Conservation (phyloP, 2,113 vertebrate species). For the Thymallus thymallus region DNA sequence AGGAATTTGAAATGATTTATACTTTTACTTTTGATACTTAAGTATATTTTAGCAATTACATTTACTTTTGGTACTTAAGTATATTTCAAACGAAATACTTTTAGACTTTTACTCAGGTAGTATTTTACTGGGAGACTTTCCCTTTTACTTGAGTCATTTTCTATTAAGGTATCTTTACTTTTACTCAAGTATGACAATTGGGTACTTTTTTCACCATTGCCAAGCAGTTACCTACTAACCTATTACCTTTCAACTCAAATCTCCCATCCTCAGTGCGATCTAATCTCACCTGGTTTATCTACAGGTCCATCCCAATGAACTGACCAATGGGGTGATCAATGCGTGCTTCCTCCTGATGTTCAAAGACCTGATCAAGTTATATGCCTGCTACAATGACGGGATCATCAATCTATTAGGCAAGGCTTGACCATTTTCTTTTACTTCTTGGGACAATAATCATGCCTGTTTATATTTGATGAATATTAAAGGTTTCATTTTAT, state of each 20-base stretch:
- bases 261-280: neutral
- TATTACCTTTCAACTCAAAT: slow-evolving; percentile 8
- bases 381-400: slow-evolving; percentile 97
- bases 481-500: neutral
- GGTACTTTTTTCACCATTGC: no score
- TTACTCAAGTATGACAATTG: no score
- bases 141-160: no score
- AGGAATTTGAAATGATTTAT: no score
- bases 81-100: no score
- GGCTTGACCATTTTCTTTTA: slow-evolving; percentile 27
- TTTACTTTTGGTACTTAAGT: no score
- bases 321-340: slow-evolving; percentile 94
- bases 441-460: neutral
- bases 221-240: neutral
- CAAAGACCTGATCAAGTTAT: slow-evolving; percentile 98
- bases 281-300: slow-evolving; percentile 9
- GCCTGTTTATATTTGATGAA: neutral
- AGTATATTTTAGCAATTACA: no score
- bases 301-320: slow-evolving; percentile 91
- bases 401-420: slow-evolving; percentile 96
- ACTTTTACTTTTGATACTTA: no score
- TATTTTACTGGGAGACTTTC: no score
- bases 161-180: no score
- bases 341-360: slow-evolving; percentile 95
- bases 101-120: no score